A percentile compares a stretch with the other conserved stretches of the same genome.
These are phyloP conservation scores for Ceratothoa steindachneri DNA, from an alignment of 2,888 invertebrate species.

Conservation along the genomic window DNA sequence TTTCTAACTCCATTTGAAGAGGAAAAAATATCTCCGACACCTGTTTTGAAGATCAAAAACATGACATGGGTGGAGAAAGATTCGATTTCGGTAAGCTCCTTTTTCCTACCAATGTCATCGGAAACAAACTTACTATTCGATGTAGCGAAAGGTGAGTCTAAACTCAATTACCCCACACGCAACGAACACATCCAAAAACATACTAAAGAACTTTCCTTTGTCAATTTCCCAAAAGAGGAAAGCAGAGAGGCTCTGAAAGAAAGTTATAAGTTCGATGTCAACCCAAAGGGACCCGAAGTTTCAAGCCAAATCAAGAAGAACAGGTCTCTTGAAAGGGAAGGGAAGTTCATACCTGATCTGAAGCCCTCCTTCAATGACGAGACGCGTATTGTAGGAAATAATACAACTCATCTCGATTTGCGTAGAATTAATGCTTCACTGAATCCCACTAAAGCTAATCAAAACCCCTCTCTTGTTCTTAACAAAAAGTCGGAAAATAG, in stretches of 20 bases:
- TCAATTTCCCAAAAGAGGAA: conserved; percentile 1
- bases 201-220: neutral
- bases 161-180: neutral
- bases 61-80: neutral
- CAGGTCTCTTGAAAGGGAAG: neutral
- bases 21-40: neutral
- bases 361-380: neutral
- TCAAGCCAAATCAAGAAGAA: neutral
- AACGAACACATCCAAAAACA: neutral
- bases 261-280: neutral
- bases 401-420: neutral
- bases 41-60: neutral
- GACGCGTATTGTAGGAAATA: neutral
- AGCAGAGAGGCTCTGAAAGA: neutral
- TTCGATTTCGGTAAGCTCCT: neutral
- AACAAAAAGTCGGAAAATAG: neutral
- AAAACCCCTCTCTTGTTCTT: no score
- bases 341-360: neutral
- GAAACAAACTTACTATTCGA: neutral
- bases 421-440: neutral
- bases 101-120: neutral
- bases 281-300: neutral
- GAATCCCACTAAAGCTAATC: no score
- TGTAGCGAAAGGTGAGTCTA: neutral
- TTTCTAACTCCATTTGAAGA: no score